phyloP scores from a whole-genome alignment of 2,888 invertebrate species.

The Augiades crinisus region DNA sequence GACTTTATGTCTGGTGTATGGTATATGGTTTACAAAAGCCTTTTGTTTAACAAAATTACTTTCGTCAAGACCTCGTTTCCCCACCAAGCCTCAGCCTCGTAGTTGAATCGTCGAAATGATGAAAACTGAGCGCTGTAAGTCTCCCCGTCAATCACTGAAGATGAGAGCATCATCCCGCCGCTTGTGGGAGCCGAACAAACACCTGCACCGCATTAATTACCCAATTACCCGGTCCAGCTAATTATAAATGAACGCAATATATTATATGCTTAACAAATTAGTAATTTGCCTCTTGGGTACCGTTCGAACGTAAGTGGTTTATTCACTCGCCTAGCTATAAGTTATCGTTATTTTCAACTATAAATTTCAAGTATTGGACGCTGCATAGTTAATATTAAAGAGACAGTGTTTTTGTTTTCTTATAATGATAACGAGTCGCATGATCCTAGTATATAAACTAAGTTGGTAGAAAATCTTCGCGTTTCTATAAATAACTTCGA shows the following conservation, averaged over 20 bases:
- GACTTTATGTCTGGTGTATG: no score
- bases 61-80: no score
- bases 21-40: no score
- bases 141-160: slow-evolving; percentile 19
- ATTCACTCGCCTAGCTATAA: slow-evolving; percentile 1
- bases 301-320: slow-evolving; percentile 35
- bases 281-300: slow-evolving; percentile 43
- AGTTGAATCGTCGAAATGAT: no score
- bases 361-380: not conserved
- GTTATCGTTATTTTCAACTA: not conserved
- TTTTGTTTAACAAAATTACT: no score
- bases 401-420: not conserved
- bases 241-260: slow-evolving; percentile 58
- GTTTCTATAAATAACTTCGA: no score
- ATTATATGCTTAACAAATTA: slow-evolving; percentile 46
- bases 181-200: slow-evolving; percentile 28
- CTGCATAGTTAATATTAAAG: not conserved
- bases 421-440: no score
- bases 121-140: slow-evolving; percentile 1
- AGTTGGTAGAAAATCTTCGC: no score
- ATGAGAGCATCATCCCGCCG: slow-evolving; percentile 15
- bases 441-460: no score
- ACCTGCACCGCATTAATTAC: slow-evolving; percentile 42
- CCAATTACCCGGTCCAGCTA: slow-evolving; percentile 45
- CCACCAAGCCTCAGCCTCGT: no score